These are phyloP conservation scores for Paramuricea clavata DNA, from an alignment of 92 coral and sea anemone species.

Conservation along the genomic window DNA sequence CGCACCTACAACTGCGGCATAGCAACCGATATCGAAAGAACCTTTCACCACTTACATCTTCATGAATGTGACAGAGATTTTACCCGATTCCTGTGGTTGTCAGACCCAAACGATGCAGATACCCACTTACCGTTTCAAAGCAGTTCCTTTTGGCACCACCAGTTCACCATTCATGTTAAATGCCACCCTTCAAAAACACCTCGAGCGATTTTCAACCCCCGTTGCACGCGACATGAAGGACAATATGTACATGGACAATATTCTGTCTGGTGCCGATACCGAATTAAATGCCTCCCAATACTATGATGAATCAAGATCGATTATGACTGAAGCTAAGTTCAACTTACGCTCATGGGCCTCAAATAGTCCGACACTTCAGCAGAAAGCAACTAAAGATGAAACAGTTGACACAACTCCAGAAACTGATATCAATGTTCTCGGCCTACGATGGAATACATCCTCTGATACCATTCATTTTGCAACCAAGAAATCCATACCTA, in stretches of 20 bases:
- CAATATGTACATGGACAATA: too few relatives aligned
- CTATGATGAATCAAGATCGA: constrained; percentile 50
- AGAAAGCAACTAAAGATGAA: constrained; percentile 6
- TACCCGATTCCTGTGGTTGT: constrained; percentile 68
- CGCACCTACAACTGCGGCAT: constrained; percentile 55
- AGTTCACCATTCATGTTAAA: constrained; percentile 65
- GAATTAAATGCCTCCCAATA: constrained; percentile 47
- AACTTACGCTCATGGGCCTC: constrained; percentile 70
- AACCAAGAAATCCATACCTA: background rate
- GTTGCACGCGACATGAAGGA: too few relatives aligned
- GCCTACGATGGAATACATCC: constrained; percentile 41
- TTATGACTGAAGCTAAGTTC: constrained; percentile 59
- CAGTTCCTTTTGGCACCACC: too few relatives aligned
- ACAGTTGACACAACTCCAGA: constrained; percentile 19
- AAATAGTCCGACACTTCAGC: constrained; percentile 6
- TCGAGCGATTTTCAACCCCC: constrained; percentile 11
- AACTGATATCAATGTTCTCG: constrained; percentile 31
- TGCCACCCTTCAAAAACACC: constrained; percentile 71
- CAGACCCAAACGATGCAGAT: constrained; percentile 52
- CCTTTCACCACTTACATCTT: constrained; percentile 59
- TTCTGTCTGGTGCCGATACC: too few relatives aligned
- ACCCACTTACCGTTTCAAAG: constrained; percentile 58
- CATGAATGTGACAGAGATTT: constrained; percentile 63
- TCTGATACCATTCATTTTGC: constrained; percentile 35
- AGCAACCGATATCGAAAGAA: constrained; percentile 69